Base-by-base conservation (phyloP, 2,797 vertebrate species). In the Crossoptilon crossoptilon region DNA sequence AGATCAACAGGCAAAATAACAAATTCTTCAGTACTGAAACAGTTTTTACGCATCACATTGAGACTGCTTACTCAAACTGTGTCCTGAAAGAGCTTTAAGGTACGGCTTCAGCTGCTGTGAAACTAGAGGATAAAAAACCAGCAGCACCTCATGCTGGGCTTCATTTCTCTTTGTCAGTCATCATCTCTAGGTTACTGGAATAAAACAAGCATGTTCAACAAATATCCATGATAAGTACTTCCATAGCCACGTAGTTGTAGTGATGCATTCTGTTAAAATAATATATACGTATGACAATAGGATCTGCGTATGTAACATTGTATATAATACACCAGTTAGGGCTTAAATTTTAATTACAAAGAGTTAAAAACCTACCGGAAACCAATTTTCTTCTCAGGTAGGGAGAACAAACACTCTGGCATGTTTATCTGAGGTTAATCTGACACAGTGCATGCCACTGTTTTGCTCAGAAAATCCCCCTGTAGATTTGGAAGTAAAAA, bases 1-100 rank as follows among this genome's bases (percentile, higher is more conserved):
- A 81, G 67, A 63, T 48, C 63, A 60, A 88, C 13, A 7, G 44
- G 59, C 37, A 94, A 91, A 92, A 29, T 26, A 69, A 83, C 43
- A 74, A 84, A 79, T 84, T 88, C 73, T 51, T 92, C 53, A 75
- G 59, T n/a, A 62, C 49, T 84, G 87, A 91, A 93, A 85, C 46
- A 91, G 63, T 35, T 84, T 55, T 55, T 72, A 87, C 21, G 51
- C 23, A 84, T 59, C 67, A 41, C 8, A 59, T 63, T 26, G 69
- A 48, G 26, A 80, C n/a, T 48, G 41, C 56, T 84, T 91, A 86
- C 39, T 79, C 44, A 72, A 84, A 70, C 2, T 19, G 31, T 27
- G 39, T 66, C 43, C 85, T 37, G 46, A 53, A 43, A 91, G 87
- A 93, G 16, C 44, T 70, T 46, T 11, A 46, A 64, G 41, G 49